Evolutionary conservation across 2,113 vertebrate genomes (phyloP), one percentile per base, ranked within the genome.

Genomic region (Tetrax tetrax): DNA sequence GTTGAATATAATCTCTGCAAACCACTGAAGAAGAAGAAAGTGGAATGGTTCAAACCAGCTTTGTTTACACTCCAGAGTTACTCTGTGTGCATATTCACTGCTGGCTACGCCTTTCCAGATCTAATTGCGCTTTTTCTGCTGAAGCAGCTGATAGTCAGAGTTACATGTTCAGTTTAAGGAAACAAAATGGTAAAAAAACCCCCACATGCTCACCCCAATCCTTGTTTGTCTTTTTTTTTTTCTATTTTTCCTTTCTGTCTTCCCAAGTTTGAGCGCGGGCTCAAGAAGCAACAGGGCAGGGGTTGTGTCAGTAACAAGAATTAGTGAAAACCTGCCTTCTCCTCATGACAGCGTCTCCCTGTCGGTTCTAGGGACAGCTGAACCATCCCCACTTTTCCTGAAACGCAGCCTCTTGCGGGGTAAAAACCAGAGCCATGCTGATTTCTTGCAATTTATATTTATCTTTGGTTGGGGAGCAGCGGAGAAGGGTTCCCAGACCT

Each of bases 81-180:
- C 94, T 96, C 69, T 96, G 74, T 79, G 61, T 95, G 91, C 77
- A 79, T 50, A 70, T 90, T 96, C 64, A 83, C 83, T 96, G 78
- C 79, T 80, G 90, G 92, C 79, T 82, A 94, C 82, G 70, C 85
- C 94, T 94, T 90, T 59, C 96, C 68, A 53, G 48, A 91, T 76
- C 68, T 95, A 88, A 91, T 72, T 87, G 93, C 91, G 89, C 66
- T 65, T 84, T 86, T 92, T 69, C 31, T 78, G 65, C 89, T 87
- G 76, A 91, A 86, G 74, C 74, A 71, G 79, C 74, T 80, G 61
- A 74, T 83, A 83, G 82, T 61, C 81, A 72, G 70, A 81, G 94
- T 87, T 50, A 64, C 33, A 13, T 19, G 35, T 76, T 71, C 18
- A 22, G 43, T 54, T 82, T 76, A 64, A 88, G 35, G 72, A 78